Evolutionary conservation across 2,888 invertebrate genomes (phyloP).

Genomic region (Lydus trimaculatus): DNA sequence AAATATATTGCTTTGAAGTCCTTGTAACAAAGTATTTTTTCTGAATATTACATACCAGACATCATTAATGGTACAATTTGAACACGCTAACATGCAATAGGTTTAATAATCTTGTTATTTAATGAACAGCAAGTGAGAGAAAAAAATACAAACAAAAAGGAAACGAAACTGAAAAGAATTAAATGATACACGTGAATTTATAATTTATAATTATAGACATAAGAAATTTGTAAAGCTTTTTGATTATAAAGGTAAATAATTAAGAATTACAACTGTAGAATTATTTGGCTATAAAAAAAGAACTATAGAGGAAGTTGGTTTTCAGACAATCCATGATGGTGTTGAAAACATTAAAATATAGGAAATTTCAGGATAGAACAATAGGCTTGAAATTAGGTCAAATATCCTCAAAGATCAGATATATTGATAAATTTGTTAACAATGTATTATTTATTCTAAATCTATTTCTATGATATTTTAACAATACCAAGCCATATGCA

Average conservation of each 20-base stretch:
- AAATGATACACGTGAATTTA: background rate
- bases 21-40: background rate
- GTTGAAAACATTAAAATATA: background rate
- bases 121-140: background rate
- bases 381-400: background rate
- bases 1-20: background rate
- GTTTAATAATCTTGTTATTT: background rate
- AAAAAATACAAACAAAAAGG: background rate
- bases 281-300: background rate
- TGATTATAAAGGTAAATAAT: background rate
- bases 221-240: background rate
- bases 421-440: constrained; percentile 10
- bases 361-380: background rate
- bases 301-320: background rate
- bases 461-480: constrained; percentile 28
- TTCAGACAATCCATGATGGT: background rate
- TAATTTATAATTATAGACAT: background rate
- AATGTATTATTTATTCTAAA: constrained; percentile 26
- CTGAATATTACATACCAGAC: background rate
- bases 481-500: constrained; percentile 23
- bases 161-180: background rate
- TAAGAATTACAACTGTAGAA: background rate
- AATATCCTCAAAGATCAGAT: background rate
- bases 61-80: background rate
- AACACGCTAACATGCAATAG: constrained; percentile 3